These are phyloP conservation scores for Heterotis niloticus DNA, from an alignment of 2,113 vertebrate species.

Conservation along the genomic window DNA sequence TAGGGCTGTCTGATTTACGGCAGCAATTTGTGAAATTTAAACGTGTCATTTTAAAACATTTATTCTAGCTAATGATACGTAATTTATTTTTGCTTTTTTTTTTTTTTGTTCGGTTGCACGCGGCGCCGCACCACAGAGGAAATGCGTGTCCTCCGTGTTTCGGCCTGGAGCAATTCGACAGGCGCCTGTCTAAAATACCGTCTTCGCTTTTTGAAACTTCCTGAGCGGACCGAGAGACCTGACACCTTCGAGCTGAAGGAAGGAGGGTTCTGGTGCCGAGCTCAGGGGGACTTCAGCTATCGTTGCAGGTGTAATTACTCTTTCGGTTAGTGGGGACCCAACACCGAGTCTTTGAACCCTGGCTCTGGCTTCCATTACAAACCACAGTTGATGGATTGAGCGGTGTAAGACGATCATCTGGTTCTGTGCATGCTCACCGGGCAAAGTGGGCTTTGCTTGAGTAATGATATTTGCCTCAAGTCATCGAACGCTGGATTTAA, in stretches of 20 bases:
- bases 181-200: neutral
- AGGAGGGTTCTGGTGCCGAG: neutral
- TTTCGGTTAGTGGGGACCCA: constrained; percentile 45
- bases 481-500: constrained; percentile 48
- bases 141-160: neutral
- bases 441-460: constrained; percentile 40
- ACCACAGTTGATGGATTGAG: constrained; percentile 43
- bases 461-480: constrained; percentile 51
- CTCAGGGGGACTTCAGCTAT: constrained; percentile 2
- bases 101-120: too few relatives aligned
- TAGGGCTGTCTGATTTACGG: neutral
- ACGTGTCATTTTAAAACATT: neutral
- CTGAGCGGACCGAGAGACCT: neutral
- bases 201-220: neutral
- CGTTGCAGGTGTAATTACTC: constrained; percentile 36
- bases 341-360: constrained; percentile 38
- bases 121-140: too few relatives aligned
- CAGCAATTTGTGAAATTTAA: neutral
- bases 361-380: constrained; percentile 32
- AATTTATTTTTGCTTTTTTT: too few relatives aligned
- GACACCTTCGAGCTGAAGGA: neutral
- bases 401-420: constrained; percentile 42
- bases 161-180: constrained; percentile 3
- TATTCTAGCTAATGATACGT: too few relatives aligned
- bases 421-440: constrained; percentile 35